Evolutionary conservation across 2,113 vertebrate species (phyloP), one percentile per base, ranked within the genome.

Genomic region (Sterna hirundo): DNA sequence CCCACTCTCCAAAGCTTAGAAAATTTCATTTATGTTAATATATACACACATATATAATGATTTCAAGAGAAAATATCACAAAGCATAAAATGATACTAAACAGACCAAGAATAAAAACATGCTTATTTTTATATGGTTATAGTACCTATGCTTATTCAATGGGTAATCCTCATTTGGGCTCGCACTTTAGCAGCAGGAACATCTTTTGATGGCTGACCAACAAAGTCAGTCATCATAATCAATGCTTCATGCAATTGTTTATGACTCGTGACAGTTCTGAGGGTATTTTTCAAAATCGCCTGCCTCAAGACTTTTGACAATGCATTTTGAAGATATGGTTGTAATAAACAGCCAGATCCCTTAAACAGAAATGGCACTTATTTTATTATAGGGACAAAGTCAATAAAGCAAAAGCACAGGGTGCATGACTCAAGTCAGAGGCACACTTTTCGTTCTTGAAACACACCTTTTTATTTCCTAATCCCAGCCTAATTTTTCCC

Each of bases 321-420:
- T 0, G 0, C 25, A 3, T 42, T 90, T 23, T 36, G 32, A 92
- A 93, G 54, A 7, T n/a, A 55, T 1, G 1, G 38, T 1, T 38
- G 38, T 38, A 38, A 38, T 38, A 38, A 38, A 38, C 38, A 38
- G 38, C 38, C 38, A 38, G 38, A 38, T 38, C 38, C 7, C 38
- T 38, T 38, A 38, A 38, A 38, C 38, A 38, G 38, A 38, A 38
- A 38, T 38, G 38, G 38, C 38, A 38, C 38, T 38, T 38, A 38
- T 38, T 38, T 38, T 38, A 38, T 38, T 38, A 38, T 38, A 38
- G 38, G 38, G 38, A 38, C 38, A 38, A 38, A 38, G 38, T 38
- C 38, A 38, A 38, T 38, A 38, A 38, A 38, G 38, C 38, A 38
- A 38, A 38, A 38, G 38, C 38, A 38, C 38, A 38, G 38, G 38